Percentiles rank a stretch among this genome's conserved stretches.
phyloP scores from a whole-genome alignment of 2,888 invertebrate species.

The Eulithis prunata region DNA sequence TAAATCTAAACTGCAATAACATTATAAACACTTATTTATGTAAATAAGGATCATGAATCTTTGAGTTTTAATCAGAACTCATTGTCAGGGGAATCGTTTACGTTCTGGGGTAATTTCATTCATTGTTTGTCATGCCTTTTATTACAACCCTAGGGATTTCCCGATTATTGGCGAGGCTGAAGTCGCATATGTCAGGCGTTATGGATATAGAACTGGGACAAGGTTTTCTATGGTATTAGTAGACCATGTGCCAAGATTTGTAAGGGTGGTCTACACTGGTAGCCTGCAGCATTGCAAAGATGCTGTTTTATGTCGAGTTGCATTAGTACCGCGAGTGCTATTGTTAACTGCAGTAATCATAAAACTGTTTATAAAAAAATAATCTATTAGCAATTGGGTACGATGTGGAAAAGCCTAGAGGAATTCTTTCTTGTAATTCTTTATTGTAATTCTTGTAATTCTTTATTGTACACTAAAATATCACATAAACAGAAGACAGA shows the following conservation, averaged over 20 bases:
- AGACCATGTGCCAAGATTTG: constrained; percentile 10
- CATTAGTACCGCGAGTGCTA: too few relatives aligned
- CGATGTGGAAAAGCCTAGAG: too few relatives aligned
- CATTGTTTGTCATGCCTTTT: constrained; percentile 14
- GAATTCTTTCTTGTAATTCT: too few relatives aligned
- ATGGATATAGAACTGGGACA: constrained; percentile 8
- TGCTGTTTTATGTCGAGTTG: too few relatives aligned
- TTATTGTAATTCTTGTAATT: too few relatives aligned
- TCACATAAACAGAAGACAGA: too few relatives aligned
- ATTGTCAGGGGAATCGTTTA: constrained; percentile 17
- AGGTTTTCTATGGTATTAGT: constrained; percentile 4
- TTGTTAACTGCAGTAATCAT: too few relatives aligned
- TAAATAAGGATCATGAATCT: not conserved
- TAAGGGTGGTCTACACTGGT: not conserved
- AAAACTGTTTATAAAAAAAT: too few relatives aligned
- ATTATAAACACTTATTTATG: not conserved
- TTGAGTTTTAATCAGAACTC: constrained; percentile 12
- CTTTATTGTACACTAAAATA: too few relatives aligned
- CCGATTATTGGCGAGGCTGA: constrained; percentile 14
- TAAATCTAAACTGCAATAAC: too few relatives aligned
- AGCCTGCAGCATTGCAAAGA: too few relatives aligned
- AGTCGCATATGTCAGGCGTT: constrained; percentile 7
- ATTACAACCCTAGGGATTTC: constrained; percentile 16
- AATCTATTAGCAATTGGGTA: too few relatives aligned
- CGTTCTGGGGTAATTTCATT: constrained; percentile 19